Conservation (phyloP, 1,140 invertebrate genomes). For the Neocloeon triangulifer region DNA sequence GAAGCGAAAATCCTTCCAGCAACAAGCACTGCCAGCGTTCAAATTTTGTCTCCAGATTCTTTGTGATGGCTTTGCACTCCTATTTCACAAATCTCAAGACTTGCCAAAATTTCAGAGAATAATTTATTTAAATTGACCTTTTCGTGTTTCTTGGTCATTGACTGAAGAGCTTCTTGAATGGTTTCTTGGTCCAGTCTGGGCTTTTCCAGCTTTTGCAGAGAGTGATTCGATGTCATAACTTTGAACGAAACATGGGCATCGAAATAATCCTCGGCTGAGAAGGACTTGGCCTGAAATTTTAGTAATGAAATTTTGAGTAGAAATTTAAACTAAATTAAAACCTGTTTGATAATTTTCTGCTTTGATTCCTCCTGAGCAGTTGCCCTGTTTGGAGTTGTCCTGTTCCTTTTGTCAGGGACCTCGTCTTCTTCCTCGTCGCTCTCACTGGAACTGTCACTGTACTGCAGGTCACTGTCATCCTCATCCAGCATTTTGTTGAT, state of each 20-base stretch:
- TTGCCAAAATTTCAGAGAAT: conserved; percentile 2
- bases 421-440: too few species aligned
- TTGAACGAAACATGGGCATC: conserved; percentile 17
- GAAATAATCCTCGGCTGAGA: too few species aligned
- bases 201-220: conserved; percentile 49
- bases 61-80: conserved; percentile 3
- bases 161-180: conserved; percentile 28
- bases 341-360: too few species aligned
- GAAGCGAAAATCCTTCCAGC: conserved; percentile 67
- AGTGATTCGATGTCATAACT: conserved; percentile 55
- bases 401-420: too few species aligned
- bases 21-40: conserved; percentile 32
- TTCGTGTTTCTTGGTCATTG: conserved; percentile 13
- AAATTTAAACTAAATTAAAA: too few species aligned
- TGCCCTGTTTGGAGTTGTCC: too few species aligned
- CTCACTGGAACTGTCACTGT: too few species aligned
- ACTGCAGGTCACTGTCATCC: too few species aligned
- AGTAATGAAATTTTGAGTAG: too few species aligned
- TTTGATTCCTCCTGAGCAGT: too few species aligned
- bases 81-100: conserved; percentile 5
- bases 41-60: conserved; percentile 15
- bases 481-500: too few species aligned
- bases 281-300: too few species aligned
- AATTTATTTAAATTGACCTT: conserved; percentile 10
- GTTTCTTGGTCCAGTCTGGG: conserved; percentile 40